Evolutionary conservation across 2,888 invertebrate species (phyloP), one percentile per base, ranked within the genome.

Genomic region (Thelaira solivaga): DNA sequence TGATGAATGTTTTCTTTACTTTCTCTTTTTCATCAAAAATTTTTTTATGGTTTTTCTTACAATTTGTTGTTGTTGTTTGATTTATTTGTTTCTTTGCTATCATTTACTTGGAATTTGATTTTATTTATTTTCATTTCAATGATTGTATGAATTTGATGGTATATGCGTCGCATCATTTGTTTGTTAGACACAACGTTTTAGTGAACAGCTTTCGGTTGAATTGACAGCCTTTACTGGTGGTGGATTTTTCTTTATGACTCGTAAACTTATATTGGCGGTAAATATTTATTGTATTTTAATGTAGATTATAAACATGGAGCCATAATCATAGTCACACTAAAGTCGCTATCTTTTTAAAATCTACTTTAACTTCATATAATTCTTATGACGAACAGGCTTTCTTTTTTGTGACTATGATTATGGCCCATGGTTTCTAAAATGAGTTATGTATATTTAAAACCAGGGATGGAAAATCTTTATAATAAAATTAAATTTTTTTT

Each of bases 181-280:
- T 34, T 11, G 13, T 8, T 10, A 88, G 88, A 82, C 85, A 2
- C 83, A 88, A 80, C 83, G 83, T 10, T 87, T 88, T 31, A 86
- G 84, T 55, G 84, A 87, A 24, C 88, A 88, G 53, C 80, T 88
- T 39, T 82, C 83, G 24, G 82, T 84, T 36, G 87, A 87, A 49
- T 83, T 83, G 75, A 86, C 86, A 0, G 88, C 87, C 2, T 82
- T 88, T 31, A 85, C 87, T 1, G 88, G 86, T 20, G 83, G 80
- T 77, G 88, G 88, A 1, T 87, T 84, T 69, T 88, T 88, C 73
- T 86, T 83, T 74, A 72, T 88, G 31, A 88, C 88, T 0, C 86
- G 88, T 43, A 84, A 85, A 80, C 83, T 88, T 2, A 83, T 88
- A 51, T 74, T 88, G 20, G 84, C 85, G 64, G 88, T 88, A 65